These are phyloP conservation scores for Phalacrocorax pelagicus DNA, from an alignment of 2,113 vertebrate genomes.

Conservation along the genomic window DNA sequence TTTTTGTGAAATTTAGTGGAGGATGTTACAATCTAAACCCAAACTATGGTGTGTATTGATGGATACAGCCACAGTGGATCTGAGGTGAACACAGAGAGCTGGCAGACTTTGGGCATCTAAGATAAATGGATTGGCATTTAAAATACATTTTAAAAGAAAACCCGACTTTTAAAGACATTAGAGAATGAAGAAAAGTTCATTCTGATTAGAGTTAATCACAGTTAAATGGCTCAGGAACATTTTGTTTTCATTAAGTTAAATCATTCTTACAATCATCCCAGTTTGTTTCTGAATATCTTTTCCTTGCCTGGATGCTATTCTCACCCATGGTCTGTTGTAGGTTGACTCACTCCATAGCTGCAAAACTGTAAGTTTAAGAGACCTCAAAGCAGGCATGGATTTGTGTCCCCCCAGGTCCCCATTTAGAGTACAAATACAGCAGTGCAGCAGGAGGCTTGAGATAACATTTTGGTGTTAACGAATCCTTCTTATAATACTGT, in stretches of 20 bases:
- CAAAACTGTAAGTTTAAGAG: not conserved
- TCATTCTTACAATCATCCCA: not conserved
- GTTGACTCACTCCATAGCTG: not conserved
- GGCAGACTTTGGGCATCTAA: not conserved
- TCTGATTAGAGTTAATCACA: not conserved
- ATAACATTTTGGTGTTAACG: not conserved
- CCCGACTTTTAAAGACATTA: not conserved
- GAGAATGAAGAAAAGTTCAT: not conserved
- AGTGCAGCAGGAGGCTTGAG: not conserved
- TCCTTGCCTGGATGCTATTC: not conserved
- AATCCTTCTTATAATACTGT: not conserved
- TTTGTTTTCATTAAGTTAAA: not conserved
- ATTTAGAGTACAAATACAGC: not conserved
- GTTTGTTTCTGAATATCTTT: not conserved
- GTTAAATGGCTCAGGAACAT: not conserved
- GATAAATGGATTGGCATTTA: not conserved
- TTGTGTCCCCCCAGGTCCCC: not conserved
- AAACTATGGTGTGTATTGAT: accelerated
- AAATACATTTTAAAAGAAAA: not conserved
- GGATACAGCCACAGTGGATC: not conserved
- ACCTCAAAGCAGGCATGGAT: not conserved
- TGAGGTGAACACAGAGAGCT: not conserved
- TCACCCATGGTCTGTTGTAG: not conserved
- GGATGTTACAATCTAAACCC: not conserved
- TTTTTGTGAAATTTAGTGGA: not conserved